phyloP scores from a whole-genome alignment of 2,113 vertebrate genomes.

The cattle (Bos taurus) region DNA sequence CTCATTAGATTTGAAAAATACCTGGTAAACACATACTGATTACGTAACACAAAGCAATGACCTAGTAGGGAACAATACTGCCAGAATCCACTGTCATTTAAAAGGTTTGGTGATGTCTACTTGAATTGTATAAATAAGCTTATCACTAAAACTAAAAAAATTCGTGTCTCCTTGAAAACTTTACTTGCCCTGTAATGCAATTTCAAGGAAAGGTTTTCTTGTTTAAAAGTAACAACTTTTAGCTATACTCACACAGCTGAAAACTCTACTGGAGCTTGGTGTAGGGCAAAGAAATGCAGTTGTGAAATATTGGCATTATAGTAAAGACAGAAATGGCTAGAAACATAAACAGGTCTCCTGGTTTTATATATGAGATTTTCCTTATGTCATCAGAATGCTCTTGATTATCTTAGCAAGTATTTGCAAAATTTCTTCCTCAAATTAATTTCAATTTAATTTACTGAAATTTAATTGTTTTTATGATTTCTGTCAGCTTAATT shows the following conservation, averaged over 20 bases:
- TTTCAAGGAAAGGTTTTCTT: not conserved
- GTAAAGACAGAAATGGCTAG: not conserved
- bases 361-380: not conserved
- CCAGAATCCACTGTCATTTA: not conserved
- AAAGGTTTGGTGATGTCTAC: not conserved
- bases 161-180: not conserved
- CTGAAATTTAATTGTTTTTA: constrained; percentile 40
- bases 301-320: not conserved
- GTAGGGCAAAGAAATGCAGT: not conserved
- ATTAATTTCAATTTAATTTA: constrained; percentile 26
- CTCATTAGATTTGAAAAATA: constrained; percentile 4
- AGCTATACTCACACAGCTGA: not conserved
- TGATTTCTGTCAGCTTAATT: constrained; percentile 38
- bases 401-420: constrained; percentile 11
- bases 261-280: not conserved
- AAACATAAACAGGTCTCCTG: not conserved
- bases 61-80: not conserved
- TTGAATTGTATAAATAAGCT: not conserved
- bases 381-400: constrained; percentile 1
- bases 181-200: not conserved
- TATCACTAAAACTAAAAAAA: not conserved
- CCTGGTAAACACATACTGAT: not conserved
- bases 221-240: not conserved
- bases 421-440: constrained; percentile 2
- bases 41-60: not conserved